Conservation (phyloP, 1,140 invertebrate species). For the Brevipalpus yothersi region DNA sequence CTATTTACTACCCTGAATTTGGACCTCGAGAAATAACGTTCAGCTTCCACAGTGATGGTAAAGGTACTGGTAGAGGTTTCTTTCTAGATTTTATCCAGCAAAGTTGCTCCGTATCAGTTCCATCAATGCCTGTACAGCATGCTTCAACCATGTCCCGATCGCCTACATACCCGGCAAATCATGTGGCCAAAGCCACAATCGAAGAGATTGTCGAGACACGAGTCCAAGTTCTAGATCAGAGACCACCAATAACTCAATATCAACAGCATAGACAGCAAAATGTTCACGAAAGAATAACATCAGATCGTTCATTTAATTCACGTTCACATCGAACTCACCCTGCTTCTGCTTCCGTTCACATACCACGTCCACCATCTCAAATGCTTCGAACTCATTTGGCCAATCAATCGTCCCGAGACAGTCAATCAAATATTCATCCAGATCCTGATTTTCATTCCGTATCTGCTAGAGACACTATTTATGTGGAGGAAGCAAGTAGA, state of each 20-base stretch:
- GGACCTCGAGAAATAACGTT: constrained; percentile 4
- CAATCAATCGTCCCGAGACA: no score
- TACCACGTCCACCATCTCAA: no score
- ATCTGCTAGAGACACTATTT: neutral
- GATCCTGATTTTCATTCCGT: neutral
- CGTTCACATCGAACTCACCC: no score
- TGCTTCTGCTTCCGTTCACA: no score
- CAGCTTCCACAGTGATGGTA: constrained; percentile 9
- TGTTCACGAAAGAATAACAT: no score
- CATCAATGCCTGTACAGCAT: neutral
- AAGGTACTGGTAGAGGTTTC: constrained; percentile 9
- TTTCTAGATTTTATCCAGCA: constrained; percentile 9
- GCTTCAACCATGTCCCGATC: neutral
- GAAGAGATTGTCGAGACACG: neutral
- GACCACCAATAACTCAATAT: neutral
- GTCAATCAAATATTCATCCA: neutral
- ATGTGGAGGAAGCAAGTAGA: neutral
- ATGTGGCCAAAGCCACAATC: constrained; percentile 7
- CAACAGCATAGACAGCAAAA: no score
- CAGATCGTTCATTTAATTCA: no score
- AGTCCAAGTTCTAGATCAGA: neutral
- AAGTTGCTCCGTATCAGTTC: neutral
- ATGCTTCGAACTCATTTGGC: no score
- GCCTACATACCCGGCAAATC: constrained; percentile 9
- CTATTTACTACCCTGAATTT: constrained; percentile 4